Percentiles rank a stretch among this genome's conserved stretches.
These are phyloP conservation scores for Cerceris rybyensis DNA, from an alignment of 2,888 invertebrate genomes.

Conservation along the genomic window DNA sequence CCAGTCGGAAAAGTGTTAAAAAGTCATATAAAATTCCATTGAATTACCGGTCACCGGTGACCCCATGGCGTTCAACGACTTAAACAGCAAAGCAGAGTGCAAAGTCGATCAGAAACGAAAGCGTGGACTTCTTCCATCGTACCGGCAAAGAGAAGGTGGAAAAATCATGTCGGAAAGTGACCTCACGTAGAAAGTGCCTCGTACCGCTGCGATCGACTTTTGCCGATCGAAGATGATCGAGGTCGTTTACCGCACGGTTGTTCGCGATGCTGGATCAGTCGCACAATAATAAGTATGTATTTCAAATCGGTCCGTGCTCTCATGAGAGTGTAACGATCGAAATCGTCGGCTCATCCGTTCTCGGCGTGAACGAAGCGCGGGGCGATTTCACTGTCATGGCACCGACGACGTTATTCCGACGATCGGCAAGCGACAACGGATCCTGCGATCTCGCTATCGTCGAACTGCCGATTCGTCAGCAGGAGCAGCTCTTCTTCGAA, in stretches of 20 bases:
- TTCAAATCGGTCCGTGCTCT: neutral
- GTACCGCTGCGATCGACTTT: no score
- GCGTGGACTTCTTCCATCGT: neutral
- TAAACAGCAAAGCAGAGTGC: neutral
- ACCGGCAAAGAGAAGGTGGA: neutral
- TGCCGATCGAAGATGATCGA: no score
- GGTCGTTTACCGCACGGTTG: no score
- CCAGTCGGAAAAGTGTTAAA: no score
- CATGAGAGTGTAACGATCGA: neutral
- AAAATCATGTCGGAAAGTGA: neutral
- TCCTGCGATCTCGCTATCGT: slow-evolving; percentile 37
- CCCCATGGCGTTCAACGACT: no score
- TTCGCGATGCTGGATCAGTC: no score
- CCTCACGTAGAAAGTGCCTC: no score
- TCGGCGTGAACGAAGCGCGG: slow-evolving; percentile 5
- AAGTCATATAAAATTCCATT: no score
- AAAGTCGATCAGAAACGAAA: neutral
- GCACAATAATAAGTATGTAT: neutral
- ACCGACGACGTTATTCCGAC: slow-evolving; percentile 35
- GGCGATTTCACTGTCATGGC: slow-evolving; percentile 34
- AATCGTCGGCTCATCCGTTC: neutral
- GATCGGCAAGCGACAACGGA: slow-evolving; percentile 39
- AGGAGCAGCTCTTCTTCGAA: slow-evolving; percentile 84
- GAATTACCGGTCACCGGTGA: no score
- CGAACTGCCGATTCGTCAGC: slow-evolving; percentile 82